Evolutionary conservation across 2,797 vertebrate genomes (phyloP).

Genomic region (Tokudaia tokunoshimensis): DNA sequence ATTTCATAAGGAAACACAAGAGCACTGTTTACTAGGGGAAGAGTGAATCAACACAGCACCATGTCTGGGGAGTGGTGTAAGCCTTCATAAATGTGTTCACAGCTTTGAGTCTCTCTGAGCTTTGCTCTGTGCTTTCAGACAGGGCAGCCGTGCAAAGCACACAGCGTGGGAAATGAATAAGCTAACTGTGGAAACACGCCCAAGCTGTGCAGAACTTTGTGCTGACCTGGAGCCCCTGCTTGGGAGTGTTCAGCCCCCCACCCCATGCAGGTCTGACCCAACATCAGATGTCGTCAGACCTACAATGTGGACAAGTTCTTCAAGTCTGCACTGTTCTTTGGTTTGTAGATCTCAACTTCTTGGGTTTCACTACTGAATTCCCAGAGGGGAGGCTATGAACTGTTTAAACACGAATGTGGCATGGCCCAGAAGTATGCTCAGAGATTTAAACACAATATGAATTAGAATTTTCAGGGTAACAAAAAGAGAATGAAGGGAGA

Average conservation of each 20-base stretch:
- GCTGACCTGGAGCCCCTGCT: background rate
- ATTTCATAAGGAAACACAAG: background rate
- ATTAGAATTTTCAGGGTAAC: background rate
- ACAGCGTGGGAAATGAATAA: background rate
- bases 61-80: background rate
- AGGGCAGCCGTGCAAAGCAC: background rate
- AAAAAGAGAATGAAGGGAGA: background rate
- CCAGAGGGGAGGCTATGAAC: background rate
- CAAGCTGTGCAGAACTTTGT: background rate
- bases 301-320: background rate
- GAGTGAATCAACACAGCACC: background rate
- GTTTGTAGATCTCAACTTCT: background rate
- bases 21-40: background rate
- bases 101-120: background rate
- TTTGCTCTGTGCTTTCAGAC: background rate
- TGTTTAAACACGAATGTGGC: background rate
- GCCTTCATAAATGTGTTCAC: background rate
- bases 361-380: background rate
- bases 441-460: conserved; percentile 25
- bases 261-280: background rate
- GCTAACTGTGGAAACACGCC: background rate
- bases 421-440: background rate
- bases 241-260: background rate
- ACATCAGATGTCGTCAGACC: background rate
- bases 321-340: background rate